phyloP scores from a whole-genome alignment of 2,888 invertebrate species.

The Odontomyia ornata region DNA sequence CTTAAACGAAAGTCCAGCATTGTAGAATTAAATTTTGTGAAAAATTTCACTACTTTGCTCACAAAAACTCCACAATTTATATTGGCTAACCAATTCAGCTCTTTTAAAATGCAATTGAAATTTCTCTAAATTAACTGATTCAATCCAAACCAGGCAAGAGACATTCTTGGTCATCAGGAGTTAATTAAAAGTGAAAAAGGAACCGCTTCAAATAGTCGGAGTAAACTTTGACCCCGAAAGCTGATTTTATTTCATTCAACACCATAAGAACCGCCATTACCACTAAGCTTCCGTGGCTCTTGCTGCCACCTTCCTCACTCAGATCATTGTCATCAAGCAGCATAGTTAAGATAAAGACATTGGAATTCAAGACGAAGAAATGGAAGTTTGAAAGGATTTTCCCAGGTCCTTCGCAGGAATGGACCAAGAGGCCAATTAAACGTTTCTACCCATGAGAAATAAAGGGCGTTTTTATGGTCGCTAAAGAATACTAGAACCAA shows the following conservation, averaged over 20 bases:
- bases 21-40: neutral
- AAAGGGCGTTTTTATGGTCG: constrained; percentile 18
- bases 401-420: neutral
- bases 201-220: neutral
- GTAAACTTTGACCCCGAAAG: neutral
- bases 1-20: too few species aligned
- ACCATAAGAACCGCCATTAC: neutral
- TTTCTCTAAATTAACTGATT: constrained; percentile 12
- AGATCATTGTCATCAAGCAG: neutral
- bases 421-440: constrained; percentile 8
- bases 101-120: constrained; percentile 25
- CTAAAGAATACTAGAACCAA: constrained; percentile 6
- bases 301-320: neutral
- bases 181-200: constrained; percentile 30
- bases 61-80: neutral
- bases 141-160: neutral
- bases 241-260: neutral
- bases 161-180: constrained; percentile 9
- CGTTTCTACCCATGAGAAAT: constrained; percentile 7
- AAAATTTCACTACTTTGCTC: neutral
- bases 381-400: neutral
- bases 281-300: neutral
- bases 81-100: neutral
- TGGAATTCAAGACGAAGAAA: neutral
- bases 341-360: constrained; percentile 6